These are phyloP conservation scores for Pseudorhiza aurosa DNA, from an alignment of 30 jellyfish, hydroid and myxozoan species.

Conservation along the genomic window DNA sequence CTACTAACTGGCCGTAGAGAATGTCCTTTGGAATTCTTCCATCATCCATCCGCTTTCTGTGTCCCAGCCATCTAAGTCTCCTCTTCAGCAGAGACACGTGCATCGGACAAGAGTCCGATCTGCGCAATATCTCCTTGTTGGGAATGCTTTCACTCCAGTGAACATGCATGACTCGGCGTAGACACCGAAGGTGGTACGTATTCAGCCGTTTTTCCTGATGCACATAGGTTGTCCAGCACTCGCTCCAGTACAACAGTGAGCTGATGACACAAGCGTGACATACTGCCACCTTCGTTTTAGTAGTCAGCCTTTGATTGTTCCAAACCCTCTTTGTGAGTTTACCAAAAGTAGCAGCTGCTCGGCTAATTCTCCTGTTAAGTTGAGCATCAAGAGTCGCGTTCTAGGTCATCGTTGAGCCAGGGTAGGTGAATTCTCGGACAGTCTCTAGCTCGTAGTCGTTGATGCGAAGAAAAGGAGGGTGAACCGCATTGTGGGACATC, in stretches of 20 bases:
- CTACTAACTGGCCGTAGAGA: too few relatives aligned
- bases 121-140: too few relatives aligned
- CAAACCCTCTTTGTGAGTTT: not conserved
- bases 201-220: constrained; percentile 6
- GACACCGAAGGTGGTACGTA: constrained; percentile 2
- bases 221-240: constrained; percentile 10
- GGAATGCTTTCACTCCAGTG: not conserved
- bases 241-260: not conserved
- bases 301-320: not conserved
- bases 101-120: too few relatives aligned
- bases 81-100: too few relatives aligned
- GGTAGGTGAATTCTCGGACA: constrained; percentile 6
- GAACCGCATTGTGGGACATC: too few relatives aligned
- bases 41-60: too few relatives aligned
- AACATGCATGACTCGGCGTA: not conserved
- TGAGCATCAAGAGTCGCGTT: constrained; percentile 1
- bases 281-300: not conserved
- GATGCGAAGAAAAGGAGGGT: not conserved
- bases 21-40: too few relatives aligned
- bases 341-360: constrained; percentile 2
- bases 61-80: too few relatives aligned
- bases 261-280: not conserved
- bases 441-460: not conserved
- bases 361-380: not conserved
- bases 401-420: not conserved